phyloP scores from a whole-genome alignment of 1,140 invertebrate species.

The Cataglyphis hispanica region DNA sequence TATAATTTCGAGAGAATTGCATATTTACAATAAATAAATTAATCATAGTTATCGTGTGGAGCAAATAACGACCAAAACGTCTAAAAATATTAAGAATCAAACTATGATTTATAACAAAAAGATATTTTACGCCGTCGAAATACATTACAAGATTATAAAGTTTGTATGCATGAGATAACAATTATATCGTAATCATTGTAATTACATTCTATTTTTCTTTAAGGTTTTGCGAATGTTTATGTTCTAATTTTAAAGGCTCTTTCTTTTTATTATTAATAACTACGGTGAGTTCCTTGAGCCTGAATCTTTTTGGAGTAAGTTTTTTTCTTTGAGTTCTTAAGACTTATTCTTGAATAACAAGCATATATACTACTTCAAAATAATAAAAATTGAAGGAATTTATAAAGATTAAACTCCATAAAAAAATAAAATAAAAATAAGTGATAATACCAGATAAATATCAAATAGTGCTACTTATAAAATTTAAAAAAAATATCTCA shows the following conservation, averaged over 20 bases:
- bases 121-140: neutral
- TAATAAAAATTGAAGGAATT: too few relatives aligned
- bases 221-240: neutral
- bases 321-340: neutral
- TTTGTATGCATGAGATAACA: neutral
- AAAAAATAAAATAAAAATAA: too few relatives aligned
- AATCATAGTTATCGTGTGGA: constrained; percentile 6
- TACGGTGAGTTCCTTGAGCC: neutral
- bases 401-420: too few relatives aligned
- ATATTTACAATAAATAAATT: too few relatives aligned
- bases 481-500: too few relatives aligned
- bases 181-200: neutral
- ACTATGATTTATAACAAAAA: neutral
- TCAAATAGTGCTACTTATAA: too few relatives aligned
- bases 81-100: neutral
- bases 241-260: neutral
- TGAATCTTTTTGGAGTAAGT: constrained; percentile 17
- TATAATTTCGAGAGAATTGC: too few relatives aligned
- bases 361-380: too few relatives aligned
- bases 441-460: too few relatives aligned
- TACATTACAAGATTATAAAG: constrained; percentile 18
- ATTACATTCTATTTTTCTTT: neutral
- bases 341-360: too few relatives aligned
- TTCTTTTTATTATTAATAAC: neutral
- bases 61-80: neutral